Evolutionary conservation across 2,797 vertebrate species (phyloP).

Genomic region (Pipistrellus pipistrellus): DNA sequence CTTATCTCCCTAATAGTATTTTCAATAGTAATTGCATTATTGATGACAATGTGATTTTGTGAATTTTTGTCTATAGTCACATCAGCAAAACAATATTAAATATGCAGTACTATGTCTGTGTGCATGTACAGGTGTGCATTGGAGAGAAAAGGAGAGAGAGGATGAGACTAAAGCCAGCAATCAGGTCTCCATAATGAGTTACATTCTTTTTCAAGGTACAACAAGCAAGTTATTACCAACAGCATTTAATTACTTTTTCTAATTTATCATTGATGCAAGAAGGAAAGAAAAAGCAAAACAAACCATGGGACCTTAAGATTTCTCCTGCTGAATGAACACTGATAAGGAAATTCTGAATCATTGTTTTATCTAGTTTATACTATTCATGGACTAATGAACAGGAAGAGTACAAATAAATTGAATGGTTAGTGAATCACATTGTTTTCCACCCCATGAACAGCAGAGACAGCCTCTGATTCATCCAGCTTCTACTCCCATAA

Average conservation of each 20-base stretch:
- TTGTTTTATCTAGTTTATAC: conserved; percentile 76
- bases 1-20: background rate
- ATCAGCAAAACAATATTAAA: conserved; percentile 53
- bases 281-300: conserved; percentile 71
- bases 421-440: conserved; percentile 73
- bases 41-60: background rate
- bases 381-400: conserved; percentile 76
- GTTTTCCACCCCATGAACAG: conserved; percentile 72
- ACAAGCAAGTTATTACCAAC: conserved; percentile 45
- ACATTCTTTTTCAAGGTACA: conserved; percentile 73
- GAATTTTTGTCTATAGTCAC: background rate
- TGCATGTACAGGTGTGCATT: background rate
- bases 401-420: conserved; percentile 74
- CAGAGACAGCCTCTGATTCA: conserved; percentile 71
- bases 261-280: conserved; percentile 67
- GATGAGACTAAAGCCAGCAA: background rate
- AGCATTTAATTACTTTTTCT: conserved; percentile 72
- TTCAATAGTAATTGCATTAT: background rate
- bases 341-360: conserved; percentile 76
- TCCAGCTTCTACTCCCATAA: background rate
- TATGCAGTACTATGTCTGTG: background rate
- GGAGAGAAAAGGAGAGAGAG: background rate
- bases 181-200: conserved; percentile 47
- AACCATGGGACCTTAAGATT: conserved; percentile 42
- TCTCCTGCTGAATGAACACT: conserved; percentile 73